Evolutionary conservation across 2,888 invertebrate genomes (phyloP).

Genomic region (Automeris io): DNA sequence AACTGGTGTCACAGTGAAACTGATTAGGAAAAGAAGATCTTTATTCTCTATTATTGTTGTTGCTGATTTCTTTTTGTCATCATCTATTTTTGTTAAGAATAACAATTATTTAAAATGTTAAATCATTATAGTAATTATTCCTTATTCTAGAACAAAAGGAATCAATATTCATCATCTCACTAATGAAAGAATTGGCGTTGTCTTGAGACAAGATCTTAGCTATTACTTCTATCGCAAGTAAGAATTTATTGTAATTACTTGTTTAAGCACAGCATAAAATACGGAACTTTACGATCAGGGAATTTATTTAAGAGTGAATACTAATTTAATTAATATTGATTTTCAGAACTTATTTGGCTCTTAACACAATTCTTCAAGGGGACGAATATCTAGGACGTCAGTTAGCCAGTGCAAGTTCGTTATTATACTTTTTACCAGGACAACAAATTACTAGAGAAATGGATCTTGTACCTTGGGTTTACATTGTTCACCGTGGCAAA

Average conservation of each 20-base stretch:
- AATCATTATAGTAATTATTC: too few species aligned
- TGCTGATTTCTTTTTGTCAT: too few species aligned
- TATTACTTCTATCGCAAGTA: conserved; percentile 51
- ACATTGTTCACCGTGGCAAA: conserved; percentile 47
- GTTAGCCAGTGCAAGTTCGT: conserved; percentile 32
- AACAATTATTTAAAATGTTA: too few species aligned
- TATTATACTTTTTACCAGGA: conserved; percentile 35
- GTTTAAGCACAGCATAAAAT: too few species aligned
- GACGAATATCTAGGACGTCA: conserved; percentile 39
- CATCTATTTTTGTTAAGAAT: too few species aligned
- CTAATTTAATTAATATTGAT: not conserved
- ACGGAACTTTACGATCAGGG: too few species aligned
- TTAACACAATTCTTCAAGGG: conserved; percentile 37
- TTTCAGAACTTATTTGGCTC: conserved; percentile 40
- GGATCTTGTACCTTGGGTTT: conserved; percentile 38
- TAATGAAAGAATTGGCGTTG: conserved; percentile 44
- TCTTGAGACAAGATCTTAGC: conserved; percentile 50
- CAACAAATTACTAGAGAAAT: conserved; percentile 48
- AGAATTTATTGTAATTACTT: conserved; percentile 7
- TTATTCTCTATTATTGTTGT: too few species aligned
- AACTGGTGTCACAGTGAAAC: too few species aligned
- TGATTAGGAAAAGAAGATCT: too few species aligned
- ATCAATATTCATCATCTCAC: conserved; percentile 43
- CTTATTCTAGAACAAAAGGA: conserved; percentile 45
- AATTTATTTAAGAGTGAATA: not conserved